Base-by-base conservation (phyloP, 2,113 vertebrate species). In the Megalops atlanticus region DNA sequence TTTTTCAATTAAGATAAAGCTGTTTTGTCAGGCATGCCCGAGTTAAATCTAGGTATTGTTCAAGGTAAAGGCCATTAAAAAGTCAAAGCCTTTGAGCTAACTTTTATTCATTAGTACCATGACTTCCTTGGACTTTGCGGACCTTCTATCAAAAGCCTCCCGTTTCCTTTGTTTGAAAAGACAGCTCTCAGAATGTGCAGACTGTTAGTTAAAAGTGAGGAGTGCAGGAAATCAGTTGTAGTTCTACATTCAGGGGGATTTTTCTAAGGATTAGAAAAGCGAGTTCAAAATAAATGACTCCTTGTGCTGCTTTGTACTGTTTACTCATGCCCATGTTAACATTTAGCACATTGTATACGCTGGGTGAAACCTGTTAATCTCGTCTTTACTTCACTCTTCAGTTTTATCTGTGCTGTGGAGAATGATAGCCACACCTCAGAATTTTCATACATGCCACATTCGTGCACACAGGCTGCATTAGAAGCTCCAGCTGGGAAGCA, bases 1-100 rank as follows among this genome's bases (percentile, higher is more conserved):
- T 76, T 80, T 87, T 91, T 87, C 88, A 90, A 88, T 90, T 86
- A 86, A 88, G 91, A 87, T 64, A 86, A 85, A 87, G 84, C 79
- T 85, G 83, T 83, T 88, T 76, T 24, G 40, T 83, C 83, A 79
- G 77, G 68, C 69, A 80, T 74, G 71, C 78, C 79, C 2, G 77
- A 81, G 82, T 85, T 82, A 89, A 89, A 91, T 91, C 84, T 87
- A 82, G 83, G 87, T 80, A 85, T 91, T 91, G 85, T 89, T 83
- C 76, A 74, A 64, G 58, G 79, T 85, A 87, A 89, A 89, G 80
- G 86, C 82, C 77, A 69, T 89, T 91, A 84, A 89, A 86, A 88
- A 90, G 81, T 88, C 74, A 70, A 84, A 83, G 85, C 81, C 79
- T 84, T 87, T 85, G 72, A 71, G 80, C 89, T 73, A 54, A 75